Base-by-base conservation (phyloP, 2,888 invertebrate genomes). In the Eremobia ochroleuca region DNA sequence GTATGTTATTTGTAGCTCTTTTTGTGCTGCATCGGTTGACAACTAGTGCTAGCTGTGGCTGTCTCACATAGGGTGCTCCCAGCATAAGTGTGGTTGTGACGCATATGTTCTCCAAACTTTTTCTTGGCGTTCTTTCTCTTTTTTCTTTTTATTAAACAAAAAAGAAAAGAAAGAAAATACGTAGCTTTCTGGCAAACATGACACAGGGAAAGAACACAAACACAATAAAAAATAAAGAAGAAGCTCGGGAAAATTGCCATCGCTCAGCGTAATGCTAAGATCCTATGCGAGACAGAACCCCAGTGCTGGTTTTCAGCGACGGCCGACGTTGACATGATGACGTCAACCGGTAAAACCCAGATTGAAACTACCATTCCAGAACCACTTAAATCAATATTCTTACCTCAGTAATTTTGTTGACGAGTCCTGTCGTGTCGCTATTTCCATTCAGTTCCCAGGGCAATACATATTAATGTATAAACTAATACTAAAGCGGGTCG, bases 401-500 rank as follows among this genome's bases (percentile, higher is more conserved):
- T 4, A 58, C 3, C 13, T 52, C 31, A 37, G 34, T 59, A 65
- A n/a, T n/a, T 65, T 46, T 61, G 65, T 28, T 65, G 61, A 40
- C 46, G 15, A 37, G 25, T 46, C 55, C 37, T 71, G 18, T 64
- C 74, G 72, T 74, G 61, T 37, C 21, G 25, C 31, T 59, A 46
- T 59, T 49, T 62, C 69, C 37, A 66, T 75, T 28, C 11, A 34
- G 31, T 28, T 72, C 70, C 84, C 77, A 37, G 58, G n/a, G 25
- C 69, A 31, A 70, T 73, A 34, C 62, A 25, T 77, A 81, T 65
- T 75, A 73, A 81, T 55, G 68, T 75, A 66, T 75, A 71, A 75
- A 77, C 75, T 77, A 81, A 77, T 81, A 80, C 49, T n/a, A 40
- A 34, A 34, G 11, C 18, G 34, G 74, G 65, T 76, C 81, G 77